These are phyloP conservation scores for Tokudaia tokunoshimensis DNA, from an alignment of 2,797 vertebrate genomes.

Conservation along the genomic window DNA sequence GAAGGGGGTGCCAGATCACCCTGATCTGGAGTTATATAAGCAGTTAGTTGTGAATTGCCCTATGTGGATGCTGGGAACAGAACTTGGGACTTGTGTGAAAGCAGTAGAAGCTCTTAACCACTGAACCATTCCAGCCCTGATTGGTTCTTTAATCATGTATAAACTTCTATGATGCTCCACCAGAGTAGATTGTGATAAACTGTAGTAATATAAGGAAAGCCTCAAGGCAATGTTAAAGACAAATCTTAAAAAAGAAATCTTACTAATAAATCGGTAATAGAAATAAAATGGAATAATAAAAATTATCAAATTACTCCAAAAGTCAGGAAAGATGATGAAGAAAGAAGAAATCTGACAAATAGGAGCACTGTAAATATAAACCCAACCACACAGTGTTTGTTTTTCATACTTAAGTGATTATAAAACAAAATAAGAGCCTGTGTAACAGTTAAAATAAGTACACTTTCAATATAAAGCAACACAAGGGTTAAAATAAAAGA, in stretches of 20 bases:
- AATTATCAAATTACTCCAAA: background rate
- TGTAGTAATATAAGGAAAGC: background rate
- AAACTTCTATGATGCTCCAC: background rate
- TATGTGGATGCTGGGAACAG: background rate
- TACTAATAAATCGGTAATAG: background rate
- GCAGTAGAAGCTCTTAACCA: background rate
- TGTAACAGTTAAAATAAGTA: slow-evolving; percentile 24
- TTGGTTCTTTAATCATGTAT: background rate
- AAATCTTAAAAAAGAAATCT: background rate
- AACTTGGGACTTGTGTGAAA: background rate
- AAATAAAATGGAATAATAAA: slow-evolving; percentile 15
- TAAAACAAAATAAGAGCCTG: background rate
- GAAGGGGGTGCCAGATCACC: background rate
- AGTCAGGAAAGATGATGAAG: background rate
- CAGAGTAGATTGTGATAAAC: background rate
- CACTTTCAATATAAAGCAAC: background rate
- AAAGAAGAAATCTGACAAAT: background rate
- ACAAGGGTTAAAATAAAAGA: background rate
- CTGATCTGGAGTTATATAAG: too few species aligned
- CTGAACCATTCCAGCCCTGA: background rate
- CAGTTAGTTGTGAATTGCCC: background rate
- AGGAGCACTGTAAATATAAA: background rate
- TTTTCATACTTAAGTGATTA: background rate
- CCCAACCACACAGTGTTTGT: background rate
- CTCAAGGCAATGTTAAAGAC: background rate